Percentiles rank a stretch among this genome's conserved stretches.
Evolutionary conservation across 1,140 invertebrate genomes (phyloP).

Genomic region (Leptonema lineaticorne): DNA sequence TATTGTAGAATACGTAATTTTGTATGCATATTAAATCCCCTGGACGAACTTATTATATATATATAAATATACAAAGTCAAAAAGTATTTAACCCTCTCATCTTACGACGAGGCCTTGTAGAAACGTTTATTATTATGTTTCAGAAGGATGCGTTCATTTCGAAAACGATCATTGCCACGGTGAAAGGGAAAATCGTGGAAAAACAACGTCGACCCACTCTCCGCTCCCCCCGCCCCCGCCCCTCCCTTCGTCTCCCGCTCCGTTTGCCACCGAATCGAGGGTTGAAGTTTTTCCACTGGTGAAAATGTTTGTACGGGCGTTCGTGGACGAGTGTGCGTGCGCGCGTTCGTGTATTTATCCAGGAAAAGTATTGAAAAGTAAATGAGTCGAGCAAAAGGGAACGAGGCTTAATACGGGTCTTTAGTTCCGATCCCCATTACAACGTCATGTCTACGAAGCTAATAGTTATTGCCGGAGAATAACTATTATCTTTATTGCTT

Average conservation of each 20-base stretch:
- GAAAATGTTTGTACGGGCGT: conserved; percentile 3
- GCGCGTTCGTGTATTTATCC: conserved; percentile 1
- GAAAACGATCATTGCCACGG: neutral
- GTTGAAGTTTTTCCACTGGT: no score
- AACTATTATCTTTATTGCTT: conserved; percentile 39
- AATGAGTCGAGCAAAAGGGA: conserved; percentile 33
- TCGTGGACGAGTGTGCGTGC: neutral
- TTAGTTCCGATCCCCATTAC: conserved; percentile 30
- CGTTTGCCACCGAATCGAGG: no score
- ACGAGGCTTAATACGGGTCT: conserved; percentile 33
- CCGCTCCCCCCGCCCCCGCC: neutral
- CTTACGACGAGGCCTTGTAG: neutral
- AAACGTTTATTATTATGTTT: neutral
- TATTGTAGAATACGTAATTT: no score
- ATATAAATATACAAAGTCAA: no score
- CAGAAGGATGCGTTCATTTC: conserved; percentile 4
- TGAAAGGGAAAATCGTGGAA: conserved; percentile 12
- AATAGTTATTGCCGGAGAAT: conserved; percentile 33
- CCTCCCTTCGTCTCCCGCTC: no score
- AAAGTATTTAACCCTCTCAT: neutral
- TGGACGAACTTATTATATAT: neutral
- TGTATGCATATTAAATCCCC: neutral
- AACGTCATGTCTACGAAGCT: conserved; percentile 33
- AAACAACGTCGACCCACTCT: conserved; percentile 6
- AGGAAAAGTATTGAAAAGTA: conserved; percentile 36